Evolutionary conservation across 2,113 vertebrate species (phyloP).

Genomic region (Oenanthe oenanthe): DNA sequence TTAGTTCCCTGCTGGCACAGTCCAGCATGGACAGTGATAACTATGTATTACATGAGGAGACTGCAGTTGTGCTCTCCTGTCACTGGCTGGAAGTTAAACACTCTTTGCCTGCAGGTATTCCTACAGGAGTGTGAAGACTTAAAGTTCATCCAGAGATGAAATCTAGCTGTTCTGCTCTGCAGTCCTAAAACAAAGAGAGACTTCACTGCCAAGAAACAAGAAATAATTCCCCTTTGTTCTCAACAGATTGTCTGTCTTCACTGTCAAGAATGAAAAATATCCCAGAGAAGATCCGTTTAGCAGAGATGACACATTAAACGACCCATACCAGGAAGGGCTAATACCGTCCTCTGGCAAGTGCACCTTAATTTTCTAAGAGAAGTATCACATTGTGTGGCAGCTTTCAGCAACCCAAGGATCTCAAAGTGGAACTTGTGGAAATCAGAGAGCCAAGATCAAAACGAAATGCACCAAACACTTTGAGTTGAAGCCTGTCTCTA

Average conservation of each 20-base stretch:
- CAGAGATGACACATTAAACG: background rate
- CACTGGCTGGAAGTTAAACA: background rate
- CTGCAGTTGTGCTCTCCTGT: background rate
- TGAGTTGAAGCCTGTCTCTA: background rate
- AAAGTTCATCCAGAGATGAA: background rate
- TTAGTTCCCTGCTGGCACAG: background rate
- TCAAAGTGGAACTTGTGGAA: conserved; percentile 1
- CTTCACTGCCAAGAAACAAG: background rate
- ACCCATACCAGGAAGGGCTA: background rate
- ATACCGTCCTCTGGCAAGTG: background rate
- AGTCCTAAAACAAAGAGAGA: background rate
- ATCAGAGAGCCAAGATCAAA: background rate
- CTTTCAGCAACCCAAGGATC: background rate
- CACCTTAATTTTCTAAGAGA: background rate
- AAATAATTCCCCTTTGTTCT: background rate
- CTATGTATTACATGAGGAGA: background rate
- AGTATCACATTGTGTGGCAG: background rate
- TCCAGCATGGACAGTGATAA: background rate
- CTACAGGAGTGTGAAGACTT: background rate
- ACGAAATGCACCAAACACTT: background rate
- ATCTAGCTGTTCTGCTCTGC: background rate
- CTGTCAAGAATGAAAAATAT: conserved; percentile 22
- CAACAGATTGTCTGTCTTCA: background rate
- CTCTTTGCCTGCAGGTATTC: background rate
- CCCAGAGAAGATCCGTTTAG: conserved; percentile 12